Evolutionary conservation across 2,888 invertebrate species (phyloP), one percentile per base, ranked within the genome.

Genomic region (Myopa tessellatipennis): DNA sequence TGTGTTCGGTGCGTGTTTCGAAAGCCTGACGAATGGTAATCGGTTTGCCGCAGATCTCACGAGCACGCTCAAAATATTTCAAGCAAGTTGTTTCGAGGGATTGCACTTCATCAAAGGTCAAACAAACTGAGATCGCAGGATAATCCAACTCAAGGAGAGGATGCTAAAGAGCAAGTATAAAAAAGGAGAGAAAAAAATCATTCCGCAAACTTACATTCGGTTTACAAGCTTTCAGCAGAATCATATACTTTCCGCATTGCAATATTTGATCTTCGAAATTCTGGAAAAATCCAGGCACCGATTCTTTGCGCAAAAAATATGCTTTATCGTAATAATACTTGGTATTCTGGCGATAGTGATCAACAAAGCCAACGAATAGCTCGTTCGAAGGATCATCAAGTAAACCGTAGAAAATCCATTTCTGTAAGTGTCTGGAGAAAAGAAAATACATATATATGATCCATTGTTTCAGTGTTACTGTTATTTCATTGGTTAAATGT

Each of bases 341-440:
- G 5, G 87, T 89, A 77, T 86, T 84, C 76, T 84, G 83, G 8
- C 86, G 82, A 77, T 86, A 85, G 71, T 84, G 84, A 67, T 85
- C 84, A 0, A 85, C 81, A 78, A 85, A 85, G 6, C 83, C 83
- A 74, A 98, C 94, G 89, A 97, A 97, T 83, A 97, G 95, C 89
- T 97, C 97, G 82, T 94, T 93, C 84, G 93, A 93, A 16, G 92
- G 91, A 87, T 97, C 97, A 80, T 95, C 93, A 18, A 97, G 90
- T 74, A 92, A 91, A 0, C 97, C 98, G 86, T 96, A 94, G 84
- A 96, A 94, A 79, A 97, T 92, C 94, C 97, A 98, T 78, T 93
- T 92, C 85, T 95, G 93, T 55, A 98, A 91, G 85, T 88, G 85
- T 26, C 83, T 84, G 63, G 6, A 67, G 78, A 77, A 52, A 34